These are phyloP conservation scores for Odontocerum albicorne DNA, from an alignment of 2,888 invertebrate species.

Conservation along the genomic window DNA sequence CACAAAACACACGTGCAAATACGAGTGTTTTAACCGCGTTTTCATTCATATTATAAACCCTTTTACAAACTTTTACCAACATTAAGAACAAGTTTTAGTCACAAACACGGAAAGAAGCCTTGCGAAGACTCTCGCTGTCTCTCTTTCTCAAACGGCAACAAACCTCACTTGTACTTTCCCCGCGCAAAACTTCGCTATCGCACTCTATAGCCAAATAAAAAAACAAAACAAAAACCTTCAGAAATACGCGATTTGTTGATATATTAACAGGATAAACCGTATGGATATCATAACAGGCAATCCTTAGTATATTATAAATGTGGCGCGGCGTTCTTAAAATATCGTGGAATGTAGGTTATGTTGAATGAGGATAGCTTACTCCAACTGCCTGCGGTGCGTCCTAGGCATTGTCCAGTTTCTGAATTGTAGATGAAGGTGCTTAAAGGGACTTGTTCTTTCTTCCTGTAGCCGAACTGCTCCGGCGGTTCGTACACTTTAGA, in stretches of 20 bases:
- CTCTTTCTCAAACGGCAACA: slow-evolving; percentile 11
- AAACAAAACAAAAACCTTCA: too few species aligned
- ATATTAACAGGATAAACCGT: too few species aligned
- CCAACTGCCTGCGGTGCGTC: slow-evolving; percentile 56
- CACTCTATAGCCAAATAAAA: too few species aligned
- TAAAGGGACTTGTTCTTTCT: slow-evolving; percentile 43
- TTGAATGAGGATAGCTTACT: slow-evolving; percentile 48
- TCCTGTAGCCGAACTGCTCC: slow-evolving; percentile 35
- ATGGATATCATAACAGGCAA: too few species aligned
- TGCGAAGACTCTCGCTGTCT: slow-evolving; percentile 17
- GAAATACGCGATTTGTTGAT: too few species aligned
- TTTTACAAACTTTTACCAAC: too few species aligned
- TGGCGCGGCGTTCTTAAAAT: not conserved
- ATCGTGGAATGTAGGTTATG: not conserved
- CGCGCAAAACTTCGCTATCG: too few species aligned
- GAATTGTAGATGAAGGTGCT: slow-evolving; percentile 51
- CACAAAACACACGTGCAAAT: not conserved
- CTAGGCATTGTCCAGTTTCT: slow-evolving; percentile 53
- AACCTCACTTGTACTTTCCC: slow-evolving; percentile 3
- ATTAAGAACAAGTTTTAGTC: slow-evolving; percentile 12
- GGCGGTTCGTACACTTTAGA: slow-evolving; percentile 30
- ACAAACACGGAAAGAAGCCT: not conserved
- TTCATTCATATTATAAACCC: slow-evolving; percentile 21
- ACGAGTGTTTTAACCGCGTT: not conserved
- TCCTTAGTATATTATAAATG: too few species aligned